Conservation (phyloP, 2,113 vertebrate species). For the Hassar affinis region DNA sequence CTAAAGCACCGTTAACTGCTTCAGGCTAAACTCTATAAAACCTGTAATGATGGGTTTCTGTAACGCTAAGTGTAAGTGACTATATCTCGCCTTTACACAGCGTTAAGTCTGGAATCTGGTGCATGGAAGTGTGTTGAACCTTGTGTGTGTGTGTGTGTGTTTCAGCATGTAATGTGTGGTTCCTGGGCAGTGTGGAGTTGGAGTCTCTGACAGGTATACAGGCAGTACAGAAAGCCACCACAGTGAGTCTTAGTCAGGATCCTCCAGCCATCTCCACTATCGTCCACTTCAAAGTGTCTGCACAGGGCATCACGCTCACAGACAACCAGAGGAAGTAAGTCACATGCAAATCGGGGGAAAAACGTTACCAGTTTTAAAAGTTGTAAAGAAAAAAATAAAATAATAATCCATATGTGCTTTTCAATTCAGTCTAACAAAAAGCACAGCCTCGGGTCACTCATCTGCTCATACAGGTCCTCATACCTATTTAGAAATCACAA, state of each 20-base stretch:
- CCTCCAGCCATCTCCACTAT: slow-evolving; percentile 81
- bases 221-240: slow-evolving; percentile 88
- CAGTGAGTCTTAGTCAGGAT: slow-evolving; percentile 74
- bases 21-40: not conserved
- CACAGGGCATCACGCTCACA: slow-evolving; percentile 92
- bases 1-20: not conserved
- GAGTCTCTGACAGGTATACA: slow-evolving; percentile 93
- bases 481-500: not conserved
- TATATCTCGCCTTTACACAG: not conserved
- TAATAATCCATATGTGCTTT: not conserved
- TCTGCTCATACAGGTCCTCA: not conserved
- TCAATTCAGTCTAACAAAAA: too few species aligned
- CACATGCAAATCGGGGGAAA: not conserved
- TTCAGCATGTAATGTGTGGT: slow-evolving; percentile 94
- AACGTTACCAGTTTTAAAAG: too few species aligned
- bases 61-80: not conserved
- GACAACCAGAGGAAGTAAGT: slow-evolving; percentile 97
- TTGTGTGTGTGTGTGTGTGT: slow-evolving; percentile 28
- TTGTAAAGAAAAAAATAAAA: not conserved
- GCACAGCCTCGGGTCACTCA: not conserved
- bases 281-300: slow-evolving; percentile 95
- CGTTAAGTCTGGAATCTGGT: not conserved
- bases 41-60: not conserved
- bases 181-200: slow-evolving; percentile 88
- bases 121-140: not conserved